Evolutionary conservation across 2,797 vertebrate genomes (phyloP), one percentile per base, ranked within the genome.

Genomic region (Gallinago stenura): DNA sequence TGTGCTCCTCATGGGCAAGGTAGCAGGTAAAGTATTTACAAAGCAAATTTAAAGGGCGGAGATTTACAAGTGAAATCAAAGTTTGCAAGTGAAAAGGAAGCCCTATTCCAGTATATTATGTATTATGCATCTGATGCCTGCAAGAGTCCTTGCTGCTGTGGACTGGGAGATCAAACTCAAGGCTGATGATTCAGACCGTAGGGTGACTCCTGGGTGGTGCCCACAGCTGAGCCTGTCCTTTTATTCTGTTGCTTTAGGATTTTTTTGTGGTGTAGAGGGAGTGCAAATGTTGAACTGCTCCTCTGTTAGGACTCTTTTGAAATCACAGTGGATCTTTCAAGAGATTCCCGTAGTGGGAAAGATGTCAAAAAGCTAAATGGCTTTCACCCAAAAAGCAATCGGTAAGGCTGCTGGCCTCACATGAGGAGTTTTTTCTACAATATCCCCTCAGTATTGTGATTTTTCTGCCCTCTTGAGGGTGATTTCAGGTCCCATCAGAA

Each of bases 401-500:
- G 25, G 61, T 50, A 45, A 43, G 85, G 53, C 31, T 83, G 17
- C 51, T 2, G 14, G 28, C n/a, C 7, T 72, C 48, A 26, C 6
- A 8, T 1, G 0, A 0, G 0, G 7, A 73, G 17, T n/a, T 68
- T 85, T 50, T 82, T 76, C 2, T 5, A 4, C 17, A 19, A 2
- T 53, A 41, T 62, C 20, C 18, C 24, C 2, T 66, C 43, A 53
- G n/a, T 58, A 18, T 21, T 57, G n/a, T 33, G 10, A 45, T 43
- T 78, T 81, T 76, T 68, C n/a, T 89, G 51, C 9, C 6, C 12
- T 3, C 0, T 0, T 62, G 37, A 68, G 48, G 7, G 11, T 69
- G 39, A 6, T 60, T 70, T 86, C 24, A 61, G 46, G 37, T 86
- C 33, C 30, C n/a, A 8, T 75, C 33, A 75, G 41, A 83, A 19